Base-by-base conservation (phyloP, 1,140 invertebrate species). In the Apis cerana region DNA sequence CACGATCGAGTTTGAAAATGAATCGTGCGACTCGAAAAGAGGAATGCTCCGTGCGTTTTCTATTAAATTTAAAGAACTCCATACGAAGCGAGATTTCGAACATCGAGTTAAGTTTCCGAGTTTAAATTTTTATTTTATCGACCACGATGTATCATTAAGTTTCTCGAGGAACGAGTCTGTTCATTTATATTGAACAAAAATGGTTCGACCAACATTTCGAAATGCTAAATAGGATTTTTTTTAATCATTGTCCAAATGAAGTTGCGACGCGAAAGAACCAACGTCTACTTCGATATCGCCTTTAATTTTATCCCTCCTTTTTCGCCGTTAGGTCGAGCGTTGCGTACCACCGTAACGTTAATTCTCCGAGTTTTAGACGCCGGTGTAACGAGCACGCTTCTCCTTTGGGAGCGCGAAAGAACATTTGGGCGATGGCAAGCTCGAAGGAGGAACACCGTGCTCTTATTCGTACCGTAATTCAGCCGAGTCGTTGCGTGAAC, bases 341-440 rank as follows among this genome's bases (percentile, higher is more conserved):
- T 64, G 64, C 23, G 52, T 48, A 76, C 58, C 23, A 27, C 61
- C 70, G 23, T 87, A 83, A 87, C 80, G 65, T 86, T 86, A 76
- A 82, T 74, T 86, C 33, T 56, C 10, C 54, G 68, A 68, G 17
- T 67, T 80, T 48, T 52, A 52, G 33, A 70, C 81, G 19, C 50
- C 71, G 33, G 64, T 62, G 69, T 79, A 86, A 80, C 50, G 84
- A 83, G 50, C 27, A 54, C n/a, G 15, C 27, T 15, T 61, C 59
- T 65, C 78, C 75, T 79, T 71, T 43, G 61, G 81, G 80, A 83
- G 43, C 56, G 23, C 33, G 19, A 21, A 2, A 8, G 21, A 68
- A n/a, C 58, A 82, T 74, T 68, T 78, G 64, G 70, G 19, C 27
- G 15, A 64, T 64, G 62, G 62, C 62, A 7, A 7, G 1, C 15